Evolutionary conservation across 1,140 invertebrate genomes (phyloP), one percentile per base, ranked within the genome.

Genomic region (Heliconius eleuchia): DNA sequence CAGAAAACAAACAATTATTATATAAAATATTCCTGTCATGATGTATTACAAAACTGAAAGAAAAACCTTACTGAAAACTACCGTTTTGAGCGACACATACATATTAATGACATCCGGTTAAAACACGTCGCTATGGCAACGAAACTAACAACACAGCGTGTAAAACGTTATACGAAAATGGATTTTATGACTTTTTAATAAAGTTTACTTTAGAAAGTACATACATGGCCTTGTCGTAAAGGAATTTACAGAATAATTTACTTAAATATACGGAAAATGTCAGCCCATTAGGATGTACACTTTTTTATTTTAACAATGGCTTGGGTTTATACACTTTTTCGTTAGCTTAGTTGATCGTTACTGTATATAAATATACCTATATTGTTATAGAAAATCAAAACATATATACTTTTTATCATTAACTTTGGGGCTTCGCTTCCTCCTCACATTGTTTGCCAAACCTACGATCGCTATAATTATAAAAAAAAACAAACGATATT

Each of bases 111-210:
- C 71, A 46, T 66, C 66, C 71, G 30, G 13, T 30, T 70, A 74
- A 74, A 80, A 74, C 19, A 18, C 79, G 83, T 84, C 37, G 57
- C 84, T 80, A 86, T 87, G 57, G 84, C 50, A 83, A 87, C 85
- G 66, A 39, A 34, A 37, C 71, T 81, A 80, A 82, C 85, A 86
- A 86, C 83, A 84, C 78, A 79, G 72, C 74, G 13, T 50, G 11
- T 30, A 30, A 30, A 66, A 18, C 3, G 9, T 39, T 72, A 19
- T 13, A 11, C 7, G n/a, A 71, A 39, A 71, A 39, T 66, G 19
- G 0, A 78, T 71, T 71, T 74, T 78, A 78, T 71, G 0, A 3
- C 0, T 27, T 30, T 19, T 16, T 0, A 11, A 34, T 74, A 70
- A n/a, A 37, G 77, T 74, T 78, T 70, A 50, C 4, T 23, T n/a